These are phyloP conservation scores for Kryptolebias marmoratus DNA, from an alignment of 2,113 vertebrate genomes.

Conservation along the genomic window DNA sequence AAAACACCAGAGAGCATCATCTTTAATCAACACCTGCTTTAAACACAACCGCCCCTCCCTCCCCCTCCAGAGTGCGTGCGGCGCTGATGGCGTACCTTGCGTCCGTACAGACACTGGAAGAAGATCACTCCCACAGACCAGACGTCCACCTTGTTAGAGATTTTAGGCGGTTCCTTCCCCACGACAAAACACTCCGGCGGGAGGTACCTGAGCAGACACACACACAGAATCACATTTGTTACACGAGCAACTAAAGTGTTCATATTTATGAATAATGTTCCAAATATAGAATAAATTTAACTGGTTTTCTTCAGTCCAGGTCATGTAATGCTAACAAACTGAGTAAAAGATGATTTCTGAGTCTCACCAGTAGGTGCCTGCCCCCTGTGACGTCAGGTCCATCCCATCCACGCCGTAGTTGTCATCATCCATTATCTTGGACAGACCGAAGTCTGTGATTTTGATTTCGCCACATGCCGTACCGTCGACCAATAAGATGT, in stretches of 20 bases:
- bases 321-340: too few species aligned
- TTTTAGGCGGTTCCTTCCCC: slow-evolving; percentile 98
- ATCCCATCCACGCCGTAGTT: slow-evolving; percentile 99
- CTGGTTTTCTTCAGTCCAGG: background rate
- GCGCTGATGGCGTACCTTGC: slow-evolving; percentile 85
- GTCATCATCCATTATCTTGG: slow-evolving; percentile 99
- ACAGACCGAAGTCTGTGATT: slow-evolving; percentile 98
- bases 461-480: slow-evolving; percentile 99
- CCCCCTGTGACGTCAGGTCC: slow-evolving; percentile 98
- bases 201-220: slow-evolving; percentile 87
- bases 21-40: background rate
- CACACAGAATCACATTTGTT: background rate
- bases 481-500: slow-evolving; percentile 97
- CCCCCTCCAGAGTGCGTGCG: too few species aligned
- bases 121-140: slow-evolving; percentile 99
- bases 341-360: background rate
- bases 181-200: slow-evolving; percentile 99
- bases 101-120: slow-evolving; percentile 99
- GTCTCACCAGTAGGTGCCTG: slow-evolving; percentile 96
- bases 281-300: background rate
- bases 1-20: background rate
- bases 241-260: too few species aligned
- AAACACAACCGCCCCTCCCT: too few species aligned
- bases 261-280: too few species aligned
- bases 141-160: slow-evolving; percentile 99